Evolutionary conservation across 1,140 invertebrate genomes (phyloP).

Genomic region (Lineus longissimus): DNA sequence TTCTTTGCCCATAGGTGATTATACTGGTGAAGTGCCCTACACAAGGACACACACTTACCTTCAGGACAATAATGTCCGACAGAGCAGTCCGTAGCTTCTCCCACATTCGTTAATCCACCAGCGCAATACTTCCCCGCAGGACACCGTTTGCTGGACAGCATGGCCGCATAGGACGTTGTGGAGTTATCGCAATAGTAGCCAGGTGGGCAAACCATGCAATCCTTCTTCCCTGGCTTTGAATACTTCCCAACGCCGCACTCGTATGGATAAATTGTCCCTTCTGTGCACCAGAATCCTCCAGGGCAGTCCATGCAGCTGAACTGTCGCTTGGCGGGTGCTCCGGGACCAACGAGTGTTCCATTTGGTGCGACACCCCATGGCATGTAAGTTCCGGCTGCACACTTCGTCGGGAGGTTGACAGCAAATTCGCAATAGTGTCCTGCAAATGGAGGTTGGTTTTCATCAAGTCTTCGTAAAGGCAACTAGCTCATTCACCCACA

Average conservation of each 20-base stretch:
- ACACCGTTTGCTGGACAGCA: conserved; percentile 42
- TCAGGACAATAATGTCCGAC: conserved; percentile 43
- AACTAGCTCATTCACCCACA: too few relatives aligned
- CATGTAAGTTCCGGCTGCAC: conserved; percentile 45
- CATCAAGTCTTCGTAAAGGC: too few relatives aligned
- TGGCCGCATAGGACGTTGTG: conserved; percentile 39
- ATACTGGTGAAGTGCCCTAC: not conserved
- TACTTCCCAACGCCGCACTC: conserved; percentile 35
- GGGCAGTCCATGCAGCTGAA: conserved; percentile 42
- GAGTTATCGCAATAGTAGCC: conserved; percentile 51
- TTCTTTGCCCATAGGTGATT: too few relatives aligned
- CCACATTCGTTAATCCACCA: conserved; percentile 26
- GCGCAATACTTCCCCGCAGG: conserved; percentile 40
- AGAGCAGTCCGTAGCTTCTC: conserved; percentile 34
- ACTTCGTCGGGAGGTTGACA: conserved; percentile 25
- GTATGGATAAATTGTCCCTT: conserved; percentile 31
- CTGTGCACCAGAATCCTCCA: conserved; percentile 39
- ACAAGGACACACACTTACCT: conserved; percentile 25
- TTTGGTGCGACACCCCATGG: conserved; percentile 33
- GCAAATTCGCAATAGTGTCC: conserved; percentile 48
- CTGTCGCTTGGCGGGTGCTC: conserved; percentile 41
- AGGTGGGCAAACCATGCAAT: conserved; percentile 36
- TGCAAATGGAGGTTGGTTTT: conserved; percentile 16
- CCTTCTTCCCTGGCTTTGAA: conserved; percentile 32
- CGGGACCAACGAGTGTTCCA: conserved; percentile 12